These are phyloP conservation scores for Nothura maculosa DNA, from an alignment of 2,797 vertebrate species.

Conservation along the genomic window DNA sequence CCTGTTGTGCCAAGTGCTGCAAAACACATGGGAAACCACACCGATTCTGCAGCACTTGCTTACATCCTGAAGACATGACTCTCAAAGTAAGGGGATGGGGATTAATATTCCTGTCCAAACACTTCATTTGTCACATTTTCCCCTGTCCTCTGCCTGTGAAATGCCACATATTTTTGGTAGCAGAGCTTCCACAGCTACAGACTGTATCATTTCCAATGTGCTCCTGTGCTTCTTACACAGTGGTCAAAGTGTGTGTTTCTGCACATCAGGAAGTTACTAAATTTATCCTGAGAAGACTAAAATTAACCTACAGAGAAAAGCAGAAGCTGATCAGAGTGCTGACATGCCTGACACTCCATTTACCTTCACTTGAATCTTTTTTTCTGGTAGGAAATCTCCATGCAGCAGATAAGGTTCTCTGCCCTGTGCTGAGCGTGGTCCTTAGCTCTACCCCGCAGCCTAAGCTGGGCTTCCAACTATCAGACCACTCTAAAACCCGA, in stretches of 20 bases:
- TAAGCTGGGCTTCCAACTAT: not conserved
- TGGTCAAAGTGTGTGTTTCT: slow-evolving; percentile 32
- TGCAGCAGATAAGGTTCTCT: not conserved
- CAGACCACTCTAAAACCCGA: not conserved
- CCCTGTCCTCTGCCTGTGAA: slow-evolving; percentile 23
- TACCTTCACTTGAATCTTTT: slow-evolving; percentile 6
- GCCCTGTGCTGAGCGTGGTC: not conserved
- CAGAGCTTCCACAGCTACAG: slow-evolving; percentile 44
- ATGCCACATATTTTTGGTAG: slow-evolving; percentile 45
- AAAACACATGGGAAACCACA: not conserved
- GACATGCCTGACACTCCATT: not conserved
- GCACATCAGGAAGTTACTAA: slow-evolving; percentile 54
- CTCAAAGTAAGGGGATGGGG: not conserved
- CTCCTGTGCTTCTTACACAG: slow-evolving; percentile 25
- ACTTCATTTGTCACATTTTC: not conserved
- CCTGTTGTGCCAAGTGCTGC: rapidly evolving
- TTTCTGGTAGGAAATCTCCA: not conserved
- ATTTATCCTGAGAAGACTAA: slow-evolving; percentile 67
- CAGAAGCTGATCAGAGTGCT: slow-evolving; percentile 45
- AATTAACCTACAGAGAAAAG: slow-evolving; percentile 44
- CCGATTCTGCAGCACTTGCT: too few species aligned
- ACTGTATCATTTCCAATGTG: not conserved
- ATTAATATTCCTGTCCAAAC: slow-evolving; percentile 23
- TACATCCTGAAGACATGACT: not conserved
- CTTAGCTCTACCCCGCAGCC: rapidly evolving